Base-by-base conservation (phyloP, 2,797 vertebrate species). In the Rhynchonycteris naso region DNA sequence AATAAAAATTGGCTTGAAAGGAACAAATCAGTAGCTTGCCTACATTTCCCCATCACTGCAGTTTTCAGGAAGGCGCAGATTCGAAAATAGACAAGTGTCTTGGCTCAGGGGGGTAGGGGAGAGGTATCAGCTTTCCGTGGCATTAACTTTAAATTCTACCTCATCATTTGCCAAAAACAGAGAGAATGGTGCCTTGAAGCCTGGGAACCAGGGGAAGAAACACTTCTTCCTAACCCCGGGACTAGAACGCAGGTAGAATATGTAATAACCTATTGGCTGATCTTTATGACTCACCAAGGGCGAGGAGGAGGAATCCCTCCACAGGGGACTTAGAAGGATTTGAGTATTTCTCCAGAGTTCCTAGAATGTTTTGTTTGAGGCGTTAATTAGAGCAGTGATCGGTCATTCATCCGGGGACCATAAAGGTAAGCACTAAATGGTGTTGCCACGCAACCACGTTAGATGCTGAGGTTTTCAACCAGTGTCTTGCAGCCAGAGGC, bases 101-200 rank as follows among this genome's bases (percentile, higher is more conserved):
- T 94, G 35, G 71, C 90, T 30, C 47, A 96, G 18, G 24, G 16
- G 13, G 43, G 43, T 43, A 7, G 5, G 43, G 43, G 43, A 43
- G 43, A 7, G 58, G 83, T 87, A 92, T 11, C 5, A 52, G 18
- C 1, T 96, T 98, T 97, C 87, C 96, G 65, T 58, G 90, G 65
- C 66, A 94, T 91, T 96, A 86, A 95, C 24, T 97, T 96, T 88
- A 63, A 97, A 90, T 96, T 96, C 35, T 83, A 80, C 94, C 76
- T 97, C 88, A 96, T 94, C 54, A 94, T 63, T 88, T 81, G 38
- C 7, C 88, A 63, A 93, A 93, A 92, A 76, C 14, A 95, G 58
- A 95, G 66, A 96, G 95, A 59, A 78, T 54, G 26, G 95, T 78
- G 81, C 13, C 28, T 78, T 85, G 85, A 93, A 96, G 81, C 2